These are phyloP conservation scores for Ctenopoma kingsleyae DNA, from an alignment of 2,797 vertebrate species.

Conservation along the genomic window DNA sequence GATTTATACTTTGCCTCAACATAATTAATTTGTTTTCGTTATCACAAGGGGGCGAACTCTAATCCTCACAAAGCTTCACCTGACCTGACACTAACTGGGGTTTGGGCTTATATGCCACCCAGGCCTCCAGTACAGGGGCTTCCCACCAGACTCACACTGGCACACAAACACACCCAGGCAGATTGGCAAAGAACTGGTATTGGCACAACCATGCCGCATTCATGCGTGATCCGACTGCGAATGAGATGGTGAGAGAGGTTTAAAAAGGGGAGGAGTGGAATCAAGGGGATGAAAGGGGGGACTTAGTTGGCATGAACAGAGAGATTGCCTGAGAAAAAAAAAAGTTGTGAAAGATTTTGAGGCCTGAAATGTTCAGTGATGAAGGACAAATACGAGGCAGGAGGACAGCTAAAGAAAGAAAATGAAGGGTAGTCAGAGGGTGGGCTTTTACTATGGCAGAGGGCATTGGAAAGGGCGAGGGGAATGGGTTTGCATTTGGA, in stretches of 20 bases:
- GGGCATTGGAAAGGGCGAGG: constrained; percentile 61
- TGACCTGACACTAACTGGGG: constrained; percentile 62
- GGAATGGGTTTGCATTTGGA: constrained; percentile 74
- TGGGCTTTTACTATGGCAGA: constrained; percentile 66
- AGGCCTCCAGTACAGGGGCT: constrained; percentile 52
- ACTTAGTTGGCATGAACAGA: constrained; percentile 62
- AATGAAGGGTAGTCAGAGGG: constrained; percentile 65
- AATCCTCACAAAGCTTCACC: constrained; percentile 68
- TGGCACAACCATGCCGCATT: constrained; percentile 87
- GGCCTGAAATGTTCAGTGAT: constrained; percentile 62
- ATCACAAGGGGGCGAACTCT: constrained; percentile 48
- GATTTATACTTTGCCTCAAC: constrained; percentile 26
- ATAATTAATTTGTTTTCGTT: constrained; percentile 54
- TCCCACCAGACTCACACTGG: constrained; percentile 68
- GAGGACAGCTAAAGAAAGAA: constrained; percentile 67
- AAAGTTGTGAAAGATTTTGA: constrained; percentile 71
- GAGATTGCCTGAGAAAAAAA: constrained; percentile 62
- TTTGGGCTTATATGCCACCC: constrained; percentile 37
- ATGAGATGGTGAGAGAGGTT: constrained; percentile 75
- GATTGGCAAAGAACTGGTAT: constrained; percentile 85
- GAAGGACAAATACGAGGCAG: constrained; percentile 71
- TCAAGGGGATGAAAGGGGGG: constrained; percentile 61
- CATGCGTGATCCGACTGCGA: constrained; percentile 84
- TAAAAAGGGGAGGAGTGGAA: constrained; percentile 71
- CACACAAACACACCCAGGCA: constrained; percentile 75